A percentile compares a stretch with the other conserved stretches of the same genome.
phyloP scores from a whole-genome alignment of 2,113 vertebrate species.

The Sitta europaea region DNA sequence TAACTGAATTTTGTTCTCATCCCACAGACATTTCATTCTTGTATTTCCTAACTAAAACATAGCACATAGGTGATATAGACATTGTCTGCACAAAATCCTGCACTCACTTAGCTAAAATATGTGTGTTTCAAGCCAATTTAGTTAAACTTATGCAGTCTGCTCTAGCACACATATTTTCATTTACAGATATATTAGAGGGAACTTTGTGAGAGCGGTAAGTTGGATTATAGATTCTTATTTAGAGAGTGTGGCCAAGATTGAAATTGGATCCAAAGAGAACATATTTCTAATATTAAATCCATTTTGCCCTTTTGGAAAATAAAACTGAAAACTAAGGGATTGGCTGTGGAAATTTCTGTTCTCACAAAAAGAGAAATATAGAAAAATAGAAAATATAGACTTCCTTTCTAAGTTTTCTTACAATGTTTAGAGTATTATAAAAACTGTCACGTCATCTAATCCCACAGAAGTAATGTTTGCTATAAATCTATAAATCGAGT shows the following conservation, averaged over 20 bases:
- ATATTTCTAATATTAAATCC: conserved; percentile 53
- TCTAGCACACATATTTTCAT: conserved; percentile 30
- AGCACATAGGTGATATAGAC: conserved; percentile 47
- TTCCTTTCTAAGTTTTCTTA: conserved; percentile 8
- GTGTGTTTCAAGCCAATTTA: conserved; percentile 34
- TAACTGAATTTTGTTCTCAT: not conserved
- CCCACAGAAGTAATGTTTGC: not conserved
- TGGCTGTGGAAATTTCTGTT: conserved; percentile 16
- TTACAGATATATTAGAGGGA: conserved; percentile 37
- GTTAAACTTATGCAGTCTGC: not conserved
- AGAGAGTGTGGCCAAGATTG: not conserved
- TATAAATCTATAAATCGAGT: not conserved
- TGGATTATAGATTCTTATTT: conserved; percentile 30
- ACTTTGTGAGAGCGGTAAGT: not conserved
- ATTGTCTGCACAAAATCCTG: conserved; percentile 39
- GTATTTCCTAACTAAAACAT: conserved; percentile 47
- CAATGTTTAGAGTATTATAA: conserved; percentile 1
- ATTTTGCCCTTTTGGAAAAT: conserved; percentile 11
- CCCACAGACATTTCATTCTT: conserved; percentile 32
- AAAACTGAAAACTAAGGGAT: not conserved
- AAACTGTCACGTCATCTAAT: not conserved
- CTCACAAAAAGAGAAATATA: not conserved
- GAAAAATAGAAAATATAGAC: too few species aligned
- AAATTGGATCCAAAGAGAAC: conserved; percentile 38
- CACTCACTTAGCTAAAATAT: conserved; percentile 44